These are phyloP conservation scores for Saccopteryx leptura DNA, from an alignment of 2,113 vertebrate species.

Conservation along the genomic window DNA sequence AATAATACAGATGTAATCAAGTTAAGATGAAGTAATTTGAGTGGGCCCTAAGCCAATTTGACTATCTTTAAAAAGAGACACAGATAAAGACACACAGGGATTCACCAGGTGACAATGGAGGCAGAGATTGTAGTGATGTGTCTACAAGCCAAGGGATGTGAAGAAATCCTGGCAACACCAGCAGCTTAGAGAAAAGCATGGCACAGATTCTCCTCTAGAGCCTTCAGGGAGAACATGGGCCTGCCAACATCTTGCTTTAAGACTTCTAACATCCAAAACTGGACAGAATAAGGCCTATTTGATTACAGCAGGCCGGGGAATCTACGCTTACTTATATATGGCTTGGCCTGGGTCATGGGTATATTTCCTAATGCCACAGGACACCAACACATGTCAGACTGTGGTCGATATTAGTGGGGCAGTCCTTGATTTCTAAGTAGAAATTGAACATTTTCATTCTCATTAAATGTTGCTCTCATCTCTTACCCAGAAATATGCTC, in stretches of 20 bases:
- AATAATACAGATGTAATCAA: neutral
- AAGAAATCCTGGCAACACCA: neutral
- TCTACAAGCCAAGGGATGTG: neutral
- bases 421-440: neutral
- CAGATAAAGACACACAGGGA: neutral
- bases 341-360: neutral
- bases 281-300: neutral
- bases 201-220: neutral
- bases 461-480: neutral
- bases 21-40: neutral
- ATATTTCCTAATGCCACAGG: neutral
- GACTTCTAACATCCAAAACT: neutral
- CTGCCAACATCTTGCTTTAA: neutral
- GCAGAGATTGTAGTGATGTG: neutral
- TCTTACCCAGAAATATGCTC: accelerated
- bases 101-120: neutral
- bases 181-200: neutral
- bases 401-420: neutral
- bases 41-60: neutral
- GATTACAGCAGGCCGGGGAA: neutral
- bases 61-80: neutral
- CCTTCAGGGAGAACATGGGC: neutral
- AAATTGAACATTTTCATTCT: neutral
- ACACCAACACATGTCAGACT: neutral
- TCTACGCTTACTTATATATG: neutral